phyloP scores from a whole-genome alignment of 2,113 vertebrate species.

The Pyxicephalus adspersus region DNA sequence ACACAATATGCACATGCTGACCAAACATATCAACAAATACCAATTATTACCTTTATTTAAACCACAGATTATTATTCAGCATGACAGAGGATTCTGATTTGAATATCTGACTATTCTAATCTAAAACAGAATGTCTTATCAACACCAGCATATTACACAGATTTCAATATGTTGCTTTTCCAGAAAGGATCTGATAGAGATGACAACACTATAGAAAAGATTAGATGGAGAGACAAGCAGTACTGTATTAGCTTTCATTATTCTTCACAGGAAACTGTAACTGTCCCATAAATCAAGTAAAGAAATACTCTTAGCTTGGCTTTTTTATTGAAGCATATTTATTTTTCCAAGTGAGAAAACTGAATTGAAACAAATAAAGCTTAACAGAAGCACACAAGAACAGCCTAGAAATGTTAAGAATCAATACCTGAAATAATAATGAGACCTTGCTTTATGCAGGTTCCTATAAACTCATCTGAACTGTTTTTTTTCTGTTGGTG shows the following conservation, averaged over 20 bases:
- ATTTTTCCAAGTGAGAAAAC: conserved; percentile 28
- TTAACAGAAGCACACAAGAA: conserved; percentile 26
- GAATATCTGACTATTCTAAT: conserved; percentile 36
- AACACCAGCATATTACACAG: conserved; percentile 38
- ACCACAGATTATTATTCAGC: background rate
- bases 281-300: conserved; percentile 37
- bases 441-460: background rate
- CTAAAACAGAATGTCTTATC: conserved; percentile 27
- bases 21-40: background rate
- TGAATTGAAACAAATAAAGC: background rate
- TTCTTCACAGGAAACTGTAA: conserved; percentile 25
- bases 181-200: conserved; percentile 36
- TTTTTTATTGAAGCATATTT: conserved; percentile 26
- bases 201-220: conserved; percentile 40
- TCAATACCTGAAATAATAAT: conserved; percentile 20
- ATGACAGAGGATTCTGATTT: conserved; percentile 4
- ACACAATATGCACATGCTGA: background rate
- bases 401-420: conserved; percentile 1
- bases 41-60: conserved; percentile 23
- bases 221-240: conserved; percentile 39
- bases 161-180: conserved; percentile 47
- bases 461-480: background rate
- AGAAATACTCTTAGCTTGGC: conserved; percentile 1
- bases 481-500: conserved; percentile 6
- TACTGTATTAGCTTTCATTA: conserved; percentile 36